Conservation (phyloP, 2,888 invertebrate species). For the Cheilosia vulpina region DNA sequence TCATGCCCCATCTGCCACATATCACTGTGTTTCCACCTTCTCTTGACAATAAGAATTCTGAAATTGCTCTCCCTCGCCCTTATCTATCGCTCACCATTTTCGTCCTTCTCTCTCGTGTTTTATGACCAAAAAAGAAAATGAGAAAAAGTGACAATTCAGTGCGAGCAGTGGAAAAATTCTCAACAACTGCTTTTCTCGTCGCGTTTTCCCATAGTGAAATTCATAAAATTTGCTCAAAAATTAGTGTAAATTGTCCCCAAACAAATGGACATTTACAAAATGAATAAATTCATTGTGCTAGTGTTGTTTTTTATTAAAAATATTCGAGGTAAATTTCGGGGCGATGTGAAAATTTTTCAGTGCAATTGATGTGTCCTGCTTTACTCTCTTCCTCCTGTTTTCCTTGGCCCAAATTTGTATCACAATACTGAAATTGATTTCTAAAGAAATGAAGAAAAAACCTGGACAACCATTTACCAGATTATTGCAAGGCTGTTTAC, state of each 20-base stretch:
- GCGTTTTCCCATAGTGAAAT: constrained; percentile 54
- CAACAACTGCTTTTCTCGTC: constrained; percentile 51
- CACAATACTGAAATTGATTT: constrained; percentile 74
- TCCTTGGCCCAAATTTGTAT: constrained; percentile 74
- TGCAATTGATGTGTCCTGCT: constrained; percentile 66
- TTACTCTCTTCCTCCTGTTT: constrained; percentile 53
- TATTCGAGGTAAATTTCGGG: constrained; percentile 81
- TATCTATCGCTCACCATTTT: constrained; percentile 44
- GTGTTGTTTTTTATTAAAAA: constrained; percentile 81
- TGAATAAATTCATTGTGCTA: constrained; percentile 81
- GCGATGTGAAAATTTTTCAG: constrained; percentile 58
- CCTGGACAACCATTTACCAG: neutral
- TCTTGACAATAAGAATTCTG: neutral
- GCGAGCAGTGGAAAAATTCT: constrained; percentile 70
- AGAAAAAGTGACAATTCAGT: constrained; percentile 73
- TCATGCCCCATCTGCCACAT: neutral
- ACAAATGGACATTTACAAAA: constrained; percentile 73
- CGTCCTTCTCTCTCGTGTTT: constrained; percentile 54
- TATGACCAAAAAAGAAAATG: constrained; percentile 61
- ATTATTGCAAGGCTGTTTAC: constrained; percentile 8
- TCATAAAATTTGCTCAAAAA: constrained; percentile 28
- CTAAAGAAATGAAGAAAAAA: constrained; percentile 29
- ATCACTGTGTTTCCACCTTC: constrained; percentile 59
- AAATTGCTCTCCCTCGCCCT: constrained; percentile 17
- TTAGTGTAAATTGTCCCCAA: constrained; percentile 36